A percentile compares a stretch with the other conserved stretches of the same genome.
These are phyloP conservation scores for Myrmecobius fasciatus DNA, from an alignment of 2,113 vertebrate species.

Conservation along the genomic window DNA sequence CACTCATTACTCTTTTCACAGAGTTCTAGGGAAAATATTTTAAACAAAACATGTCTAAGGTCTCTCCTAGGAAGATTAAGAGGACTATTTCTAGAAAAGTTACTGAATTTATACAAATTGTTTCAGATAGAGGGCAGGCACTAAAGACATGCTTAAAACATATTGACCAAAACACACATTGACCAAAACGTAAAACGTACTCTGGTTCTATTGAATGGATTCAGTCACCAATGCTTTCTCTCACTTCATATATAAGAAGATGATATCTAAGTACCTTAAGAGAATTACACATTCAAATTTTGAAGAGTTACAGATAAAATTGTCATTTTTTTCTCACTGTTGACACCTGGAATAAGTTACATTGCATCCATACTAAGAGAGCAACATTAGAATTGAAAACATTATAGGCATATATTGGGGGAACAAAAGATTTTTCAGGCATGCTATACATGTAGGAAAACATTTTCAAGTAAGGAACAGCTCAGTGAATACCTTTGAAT, in stretches of 20 bases:
- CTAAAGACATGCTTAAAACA: background rate
- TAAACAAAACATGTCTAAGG: background rate
- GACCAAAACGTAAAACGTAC: background rate
- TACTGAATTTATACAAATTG: background rate
- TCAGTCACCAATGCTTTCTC: background rate
- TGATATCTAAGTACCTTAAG: background rate
- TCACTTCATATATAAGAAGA: background rate
- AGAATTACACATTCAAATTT: background rate
- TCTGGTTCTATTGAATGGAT: background rate
- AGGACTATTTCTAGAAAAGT: background rate
- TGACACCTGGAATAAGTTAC: background rate
- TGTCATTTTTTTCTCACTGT: background rate
- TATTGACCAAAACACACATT: background rate
- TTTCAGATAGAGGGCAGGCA: background rate
- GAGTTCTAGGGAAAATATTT: background rate
- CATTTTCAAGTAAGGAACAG: background rate
- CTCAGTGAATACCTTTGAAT: background rate
- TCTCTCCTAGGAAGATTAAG: background rate
- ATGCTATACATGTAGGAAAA: background rate
- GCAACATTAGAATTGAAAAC: background rate
- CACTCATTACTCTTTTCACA: background rate
- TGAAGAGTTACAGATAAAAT: background rate
- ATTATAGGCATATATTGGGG: background rate
- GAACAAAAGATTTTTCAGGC: background rate
- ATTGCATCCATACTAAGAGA: background rate